phyloP scores from a whole-genome alignment of 1,140 invertebrate genomes.

The Latrodectus geometricus region DNA sequence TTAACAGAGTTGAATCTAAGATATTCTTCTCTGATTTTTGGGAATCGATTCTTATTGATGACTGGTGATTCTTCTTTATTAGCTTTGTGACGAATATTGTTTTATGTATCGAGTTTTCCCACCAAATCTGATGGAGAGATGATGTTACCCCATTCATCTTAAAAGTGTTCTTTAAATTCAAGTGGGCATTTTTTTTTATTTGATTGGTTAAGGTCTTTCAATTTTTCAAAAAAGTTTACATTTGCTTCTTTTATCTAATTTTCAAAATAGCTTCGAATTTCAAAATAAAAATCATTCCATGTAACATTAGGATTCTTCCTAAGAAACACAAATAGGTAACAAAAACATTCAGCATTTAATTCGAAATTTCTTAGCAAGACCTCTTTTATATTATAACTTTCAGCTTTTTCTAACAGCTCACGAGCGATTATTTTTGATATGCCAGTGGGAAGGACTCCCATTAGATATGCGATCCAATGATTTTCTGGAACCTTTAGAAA shows the following conservation, averaged over 20 bases:
- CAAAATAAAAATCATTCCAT: constrained; percentile 16
- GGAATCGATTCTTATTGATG: background rate
- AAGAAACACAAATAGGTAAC: background rate
- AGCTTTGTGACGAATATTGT: too few relatives aligned
- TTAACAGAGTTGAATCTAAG: background rate
- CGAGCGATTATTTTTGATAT: constrained; percentile 5
- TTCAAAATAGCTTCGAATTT: constrained; percentile 19
- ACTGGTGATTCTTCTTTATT: too few relatives aligned
- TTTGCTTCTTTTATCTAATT: background rate
- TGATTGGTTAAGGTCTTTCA: constrained; percentile 7
- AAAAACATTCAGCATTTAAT: constrained; percentile 5
- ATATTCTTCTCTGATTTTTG: background rate
- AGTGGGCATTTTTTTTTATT: constrained; percentile 5
- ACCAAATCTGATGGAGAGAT: background rate
- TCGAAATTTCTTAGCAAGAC: background rate
- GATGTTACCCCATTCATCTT: background rate
- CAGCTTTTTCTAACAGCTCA: background rate
- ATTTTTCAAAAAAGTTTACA: background rate
- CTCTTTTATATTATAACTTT: background rate
- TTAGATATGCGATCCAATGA: background rate
- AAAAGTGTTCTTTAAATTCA: constrained; percentile 12
- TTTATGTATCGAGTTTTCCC: background rate
- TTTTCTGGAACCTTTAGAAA: background rate
- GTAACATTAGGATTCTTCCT: background rate
- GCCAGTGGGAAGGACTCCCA: background rate